Conservation (phyloP, 2,888 invertebrate species). For the Acronicta leporina region DNA sequence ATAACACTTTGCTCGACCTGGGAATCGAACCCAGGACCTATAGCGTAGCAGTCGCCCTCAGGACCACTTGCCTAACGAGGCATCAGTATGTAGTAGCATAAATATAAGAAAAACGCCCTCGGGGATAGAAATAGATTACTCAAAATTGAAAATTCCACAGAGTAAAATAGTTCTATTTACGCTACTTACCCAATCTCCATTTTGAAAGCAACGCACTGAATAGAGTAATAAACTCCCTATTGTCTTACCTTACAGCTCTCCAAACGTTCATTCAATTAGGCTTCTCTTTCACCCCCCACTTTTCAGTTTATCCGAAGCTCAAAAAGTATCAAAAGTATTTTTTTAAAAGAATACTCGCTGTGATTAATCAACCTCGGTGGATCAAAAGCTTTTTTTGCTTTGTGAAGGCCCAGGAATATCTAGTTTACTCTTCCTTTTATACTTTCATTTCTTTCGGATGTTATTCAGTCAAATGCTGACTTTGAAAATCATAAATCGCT, state of each 20-base stretch:
- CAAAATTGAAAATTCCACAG: too few species aligned
- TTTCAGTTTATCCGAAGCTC: slow-evolving; percentile 27
- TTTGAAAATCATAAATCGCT: slow-evolving; percentile 47
- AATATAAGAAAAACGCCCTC: too few species aligned
- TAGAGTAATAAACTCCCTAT: slow-evolving; percentile 34
- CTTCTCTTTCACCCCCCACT: slow-evolving; percentile 10
- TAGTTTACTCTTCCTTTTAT: slow-evolving; percentile 31
- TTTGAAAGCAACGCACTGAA: slow-evolving; percentile 15
- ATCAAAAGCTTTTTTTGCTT: slow-evolving; percentile 41
- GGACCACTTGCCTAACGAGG: too few species aligned
- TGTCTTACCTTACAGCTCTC: slow-evolving; percentile 22
- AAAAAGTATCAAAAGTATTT: slow-evolving; percentile 28
- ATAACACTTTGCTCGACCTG: too few species aligned
- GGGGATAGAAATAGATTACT: too few species aligned
- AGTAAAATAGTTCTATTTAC: neutral
- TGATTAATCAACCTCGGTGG: slow-evolving; percentile 45
- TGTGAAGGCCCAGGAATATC: slow-evolving; percentile 27
- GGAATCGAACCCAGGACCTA: too few species aligned
- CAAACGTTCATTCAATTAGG: slow-evolving; percentile 39
- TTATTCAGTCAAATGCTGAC: slow-evolving; percentile 37
- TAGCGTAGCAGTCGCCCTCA: too few species aligned
- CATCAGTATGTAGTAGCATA: too few species aligned
- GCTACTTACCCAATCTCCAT: neutral
- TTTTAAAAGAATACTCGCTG: slow-evolving; percentile 27
- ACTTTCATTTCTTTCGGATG: slow-evolving; percentile 22